Base-by-base conservation (phyloP, 2,888 invertebrate genomes). In the Amphimallon solstitiale region DNA sequence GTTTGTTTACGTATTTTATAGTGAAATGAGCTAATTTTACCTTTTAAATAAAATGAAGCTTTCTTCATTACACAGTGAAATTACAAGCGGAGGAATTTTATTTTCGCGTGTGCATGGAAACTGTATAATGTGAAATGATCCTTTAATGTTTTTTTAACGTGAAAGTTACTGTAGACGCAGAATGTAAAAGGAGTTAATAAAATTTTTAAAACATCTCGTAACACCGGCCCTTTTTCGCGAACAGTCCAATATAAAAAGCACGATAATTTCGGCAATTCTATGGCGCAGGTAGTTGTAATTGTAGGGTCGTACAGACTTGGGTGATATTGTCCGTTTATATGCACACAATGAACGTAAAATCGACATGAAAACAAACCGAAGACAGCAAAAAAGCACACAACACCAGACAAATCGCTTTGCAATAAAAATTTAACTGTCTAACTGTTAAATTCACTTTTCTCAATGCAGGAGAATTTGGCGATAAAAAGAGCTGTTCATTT, bases 181-280 rank as follows among this genome's bases (percentile, higher is more conserved):
- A 12, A 40, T 49, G n/a, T 15, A 49, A 14, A 49, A 49, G 15
- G 4, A 29, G 23, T 29, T 29, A n/a, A 38, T 54, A 38, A 54
- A 54, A 38, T 5, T 38, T 38, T 54, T 54, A 54, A 54, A 34
- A 38, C 19, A 40, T 34, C 54, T 3, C 38, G 37, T 10, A 14
- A 12, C 51, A 35, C 9, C 12, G 10, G n/a, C 10, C 17, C 14
- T 21, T 19, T 17, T 17, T 15, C n/a, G 34, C 14, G 9, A 12
- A 6, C 15, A 35, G 21, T 37, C 38, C 10, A 12, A 38, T n/a
- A 54, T 51, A 54, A 54, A 54, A 54, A 38, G 38, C 12, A 38
- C 54, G 38, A 51, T 21, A 54, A 38, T 54, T 54, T 54, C 38
- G 38, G 37, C 54, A 40, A 37, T 54, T 54, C 15, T 17, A 38